Evolutionary conservation across 1,140 invertebrate species (phyloP), one percentile per base, ranked within the genome.

Genomic region (Trachymyrmex septentrionalis): DNA sequence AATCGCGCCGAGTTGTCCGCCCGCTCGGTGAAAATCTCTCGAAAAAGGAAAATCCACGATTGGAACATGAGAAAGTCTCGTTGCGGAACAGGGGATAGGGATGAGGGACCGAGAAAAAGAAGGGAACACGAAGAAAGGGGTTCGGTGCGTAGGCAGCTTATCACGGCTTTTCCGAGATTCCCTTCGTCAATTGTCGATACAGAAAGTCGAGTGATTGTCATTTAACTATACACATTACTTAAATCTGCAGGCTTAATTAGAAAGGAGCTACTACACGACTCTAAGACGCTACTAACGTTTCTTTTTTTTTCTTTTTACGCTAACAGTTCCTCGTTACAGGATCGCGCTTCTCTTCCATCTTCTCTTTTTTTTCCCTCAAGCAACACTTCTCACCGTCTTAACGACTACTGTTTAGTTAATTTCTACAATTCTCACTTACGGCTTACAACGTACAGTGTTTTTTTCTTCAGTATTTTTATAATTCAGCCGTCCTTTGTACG

Each of bases 171-270:
- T 69, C 88, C 88, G 84, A 73, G 87, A 85, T 92, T 92, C 66
- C 67, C 82, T 90, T 90, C 89, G 86, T 93, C 89, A 92, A 90
- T 93, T 91, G 88, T 94, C 90, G 86, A 92, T 93, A 93, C 85
- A 92, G 92, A 93, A 92, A 94, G 85, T 91, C 89, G 85, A 91
- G 93, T 95, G 94, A 95, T 95, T 95, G 94, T 95, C 94, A 93
- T 94, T 93, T 91, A 93, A 94, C 92, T 94, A 93, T 94, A 93
- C 92, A 93, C 76, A 82, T 81, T 91, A 91, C 77, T 89, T 87
- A 87, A 69, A 84, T 85, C 73, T 91, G 90, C 86, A 91, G 71
- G 84, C 90, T 91, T 91, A 91, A 90, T 86, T 91, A 91, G 89
- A 93, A 92, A 93, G 89, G 90, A 91, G 86, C 88, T 93, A 93